Conservation (phyloP, 2,797 vertebrate genomes). For the Pangasius sanitwongsei region DNA sequence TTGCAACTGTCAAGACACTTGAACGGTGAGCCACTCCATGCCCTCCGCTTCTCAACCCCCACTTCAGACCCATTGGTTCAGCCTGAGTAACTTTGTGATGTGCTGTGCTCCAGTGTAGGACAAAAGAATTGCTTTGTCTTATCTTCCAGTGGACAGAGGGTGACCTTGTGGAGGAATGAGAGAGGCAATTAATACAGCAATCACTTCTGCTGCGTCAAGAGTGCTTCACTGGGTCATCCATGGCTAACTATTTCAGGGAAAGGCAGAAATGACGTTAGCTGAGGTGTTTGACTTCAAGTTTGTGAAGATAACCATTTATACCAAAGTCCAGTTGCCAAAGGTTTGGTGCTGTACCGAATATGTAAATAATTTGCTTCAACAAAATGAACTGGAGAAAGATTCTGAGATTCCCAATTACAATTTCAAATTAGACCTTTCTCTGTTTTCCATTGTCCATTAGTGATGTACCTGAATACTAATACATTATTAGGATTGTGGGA, state of each 20-base stretch:
- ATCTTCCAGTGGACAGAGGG: slow-evolving; percentile 66
- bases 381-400: background rate
- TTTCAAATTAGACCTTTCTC: background rate
- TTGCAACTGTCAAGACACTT: slow-evolving; percentile 55
- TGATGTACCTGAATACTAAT: background rate
- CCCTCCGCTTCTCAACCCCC: slow-evolving; percentile 42
- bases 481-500: too few relatives aligned
- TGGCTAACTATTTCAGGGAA: slow-evolving; percentile 75
- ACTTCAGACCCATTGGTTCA: slow-evolving; percentile 65
- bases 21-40: slow-evolving; percentile 54
- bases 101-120: slow-evolving; percentile 54
- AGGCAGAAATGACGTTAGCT: slow-evolving; percentile 41
- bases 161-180: slow-evolving; percentile 76
- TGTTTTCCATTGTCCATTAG: background rate
- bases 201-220: slow-evolving; percentile 78
- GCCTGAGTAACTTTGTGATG: slow-evolving; percentile 67
- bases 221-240: slow-evolving; percentile 75
- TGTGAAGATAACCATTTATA: slow-evolving; percentile 6
- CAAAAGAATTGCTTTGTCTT: slow-evolving; percentile 63
- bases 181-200: slow-evolving; percentile 84
- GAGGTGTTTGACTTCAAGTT: slow-evolving; percentile 19
- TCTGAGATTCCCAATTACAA: background rate
- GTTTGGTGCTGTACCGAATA: background rate
- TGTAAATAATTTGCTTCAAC: background rate
- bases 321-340: background rate